These are phyloP conservation scores for Sebastes matsubarae DNA, from an alignment of 2,797 vertebrate species.

Conservation along the genomic window DNA sequence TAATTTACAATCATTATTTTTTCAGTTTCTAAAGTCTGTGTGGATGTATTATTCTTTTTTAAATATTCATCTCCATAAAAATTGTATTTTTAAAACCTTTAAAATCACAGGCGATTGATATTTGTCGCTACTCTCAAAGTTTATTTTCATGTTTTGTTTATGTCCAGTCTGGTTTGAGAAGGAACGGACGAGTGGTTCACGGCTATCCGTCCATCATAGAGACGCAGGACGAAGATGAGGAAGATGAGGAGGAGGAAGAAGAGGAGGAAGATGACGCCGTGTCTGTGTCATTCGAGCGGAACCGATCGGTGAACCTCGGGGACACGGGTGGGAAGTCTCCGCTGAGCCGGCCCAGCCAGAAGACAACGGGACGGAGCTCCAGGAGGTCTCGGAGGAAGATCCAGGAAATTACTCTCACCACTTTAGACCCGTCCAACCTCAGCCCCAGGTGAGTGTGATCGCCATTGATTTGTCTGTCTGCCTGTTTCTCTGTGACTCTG, in stretches of 20 bases:
- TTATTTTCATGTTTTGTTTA: neutral
- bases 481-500: conserved; percentile 7
- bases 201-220: conserved; percentile 68
- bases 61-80: neutral
- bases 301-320: conserved; percentile 48
- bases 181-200: conserved; percentile 77
- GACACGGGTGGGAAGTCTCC: conserved; percentile 48
- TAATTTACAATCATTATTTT: neutral
- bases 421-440: conserved; percentile 86
- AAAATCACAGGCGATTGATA: neutral
- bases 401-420: conserved; percentile 82
- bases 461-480: neutral
- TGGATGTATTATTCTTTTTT: neutral
- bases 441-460: conserved; percentile 86
- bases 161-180: conserved; percentile 70
- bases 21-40: neutral
- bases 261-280: conserved; percentile 46
- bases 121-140: neutral
- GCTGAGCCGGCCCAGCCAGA: conserved; percentile 39
- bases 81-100: neutral
- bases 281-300: conserved; percentile 44
- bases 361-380: conserved; percentile 26
- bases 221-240: conserved; percentile 53
- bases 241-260: conserved; percentile 53
- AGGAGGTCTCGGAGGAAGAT: conserved; percentile 69